Evolutionary conservation across 2,797 vertebrate species (phyloP).

Genomic region (Florisuga fusca): DNA sequence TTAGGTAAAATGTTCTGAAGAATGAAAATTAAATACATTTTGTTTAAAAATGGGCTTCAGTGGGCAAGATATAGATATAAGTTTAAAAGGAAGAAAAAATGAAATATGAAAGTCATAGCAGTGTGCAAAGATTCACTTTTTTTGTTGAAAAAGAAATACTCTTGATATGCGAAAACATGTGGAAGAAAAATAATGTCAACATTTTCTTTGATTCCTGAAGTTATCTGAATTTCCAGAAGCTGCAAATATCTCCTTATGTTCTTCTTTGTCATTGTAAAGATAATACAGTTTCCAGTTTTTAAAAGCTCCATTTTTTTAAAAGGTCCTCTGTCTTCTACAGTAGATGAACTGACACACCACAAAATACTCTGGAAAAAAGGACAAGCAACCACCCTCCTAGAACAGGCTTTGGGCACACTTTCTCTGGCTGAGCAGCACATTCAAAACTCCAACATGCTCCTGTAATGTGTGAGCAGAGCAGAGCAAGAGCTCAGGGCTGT

Average conservation of each 20-base stretch:
- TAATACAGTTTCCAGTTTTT: neutral
- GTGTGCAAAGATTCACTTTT: neutral
- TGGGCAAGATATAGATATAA: neutral
- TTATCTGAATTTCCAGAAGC: neutral
- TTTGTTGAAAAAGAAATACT: neutral
- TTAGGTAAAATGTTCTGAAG: neutral
- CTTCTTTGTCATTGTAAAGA: fast-evolving
- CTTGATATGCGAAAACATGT: neutral
- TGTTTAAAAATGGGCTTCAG: neutral
- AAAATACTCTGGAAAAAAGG: neutral
- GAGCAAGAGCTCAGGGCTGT: neutral
- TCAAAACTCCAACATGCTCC: neutral
- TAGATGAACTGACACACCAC: neutral
- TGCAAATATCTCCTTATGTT: neutral
- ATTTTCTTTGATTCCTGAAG: neutral
- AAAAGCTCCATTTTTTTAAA: neutral
- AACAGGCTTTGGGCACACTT: neutral
- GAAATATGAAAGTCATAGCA: fast-evolving
- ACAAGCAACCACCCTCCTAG: neutral
- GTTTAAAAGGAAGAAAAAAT: neutral
- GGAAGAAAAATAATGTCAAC: neutral
- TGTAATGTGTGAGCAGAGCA: neutral
- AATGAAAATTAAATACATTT: neutral
- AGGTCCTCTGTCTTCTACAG: neutral
- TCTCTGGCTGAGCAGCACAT: neutral